These are phyloP conservation scores for Lophius piscatorius DNA, from an alignment of 2,113 vertebrate species.

Conservation along the genomic window DNA sequence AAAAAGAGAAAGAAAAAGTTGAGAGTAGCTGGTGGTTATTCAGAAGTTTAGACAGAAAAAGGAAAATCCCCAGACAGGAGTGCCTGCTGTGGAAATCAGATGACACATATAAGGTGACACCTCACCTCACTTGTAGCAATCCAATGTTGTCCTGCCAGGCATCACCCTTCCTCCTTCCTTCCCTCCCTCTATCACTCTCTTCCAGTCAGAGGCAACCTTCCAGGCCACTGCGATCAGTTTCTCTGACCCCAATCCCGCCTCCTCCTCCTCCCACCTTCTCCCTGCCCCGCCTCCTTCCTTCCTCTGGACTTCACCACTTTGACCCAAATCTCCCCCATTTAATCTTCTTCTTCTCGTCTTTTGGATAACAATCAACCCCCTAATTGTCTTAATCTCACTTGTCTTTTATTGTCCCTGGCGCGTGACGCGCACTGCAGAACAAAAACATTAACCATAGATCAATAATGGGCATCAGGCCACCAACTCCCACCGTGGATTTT, in stretches of 20 bases:
- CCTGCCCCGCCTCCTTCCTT: conserved; percentile 30
- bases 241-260: conserved; percentile 71
- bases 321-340: conserved; percentile 81
- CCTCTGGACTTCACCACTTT: conserved; percentile 64
- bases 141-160: conserved; percentile 10
- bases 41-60: conserved; percentile 66
- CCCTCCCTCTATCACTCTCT: conserved; percentile 51
- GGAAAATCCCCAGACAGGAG: conserved; percentile 51
- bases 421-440: conserved; percentile 28
- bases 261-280: conserved; percentile 41
- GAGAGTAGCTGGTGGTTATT: conserved; percentile 45
- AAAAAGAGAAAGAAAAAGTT: neutral
- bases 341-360: conserved; percentile 73
- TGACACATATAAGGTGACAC: conserved; percentile 37
- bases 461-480: conserved; percentile 55
- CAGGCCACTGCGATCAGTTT: conserved; percentile 59
- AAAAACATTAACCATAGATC: conserved; percentile 63
- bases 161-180: conserved; percentile 14
- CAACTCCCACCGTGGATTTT: conserved; percentile 1
- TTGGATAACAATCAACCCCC: conserved; percentile 74
- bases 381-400: conserved; percentile 81
- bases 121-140: neutral
- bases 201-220: conserved; percentile 14
- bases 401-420: conserved; percentile 68
- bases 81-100: conserved; percentile 44